Percentiles rank a stretch among this genome's conserved stretches.
These are phyloP conservation scores for Furcifer pardalis DNA, from an alignment of 2,797 vertebrate species.

Conservation along the genomic window DNA sequence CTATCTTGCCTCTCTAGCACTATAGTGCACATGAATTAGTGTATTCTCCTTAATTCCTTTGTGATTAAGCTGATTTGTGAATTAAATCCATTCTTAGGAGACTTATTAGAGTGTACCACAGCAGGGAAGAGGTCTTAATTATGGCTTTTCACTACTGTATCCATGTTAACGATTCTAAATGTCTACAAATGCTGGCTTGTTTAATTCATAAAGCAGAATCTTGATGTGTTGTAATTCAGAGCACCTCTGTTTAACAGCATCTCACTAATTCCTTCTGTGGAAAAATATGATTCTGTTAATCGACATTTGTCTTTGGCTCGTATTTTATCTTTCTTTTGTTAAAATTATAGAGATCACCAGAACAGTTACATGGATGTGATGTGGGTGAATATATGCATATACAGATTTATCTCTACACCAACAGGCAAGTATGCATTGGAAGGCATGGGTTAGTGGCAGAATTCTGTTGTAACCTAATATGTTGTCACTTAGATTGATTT, in stretches of 20 bases:
- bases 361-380: conserved; percentile 46
- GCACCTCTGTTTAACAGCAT: conserved; percentile 43
- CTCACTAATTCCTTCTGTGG: conserved; percentile 51
- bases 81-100: conserved; percentile 65
- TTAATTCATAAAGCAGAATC: conserved; percentile 57
- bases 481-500: neutral
- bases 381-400: no score
- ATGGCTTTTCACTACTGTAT: conserved; percentile 57
- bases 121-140: conserved; percentile 63
- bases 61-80: conserved; percentile 66
- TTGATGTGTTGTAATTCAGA: conserved; percentile 39
- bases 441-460: neutral
- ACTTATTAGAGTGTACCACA: conserved; percentile 65
- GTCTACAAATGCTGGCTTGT: conserved; percentile 59
- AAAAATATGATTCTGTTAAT: conserved; percentile 57
- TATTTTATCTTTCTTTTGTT: conserved; percentile 47
- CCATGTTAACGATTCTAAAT: conserved; percentile 58
- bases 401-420: no score
- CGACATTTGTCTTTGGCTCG: neutral
- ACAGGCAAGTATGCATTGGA: neutral
- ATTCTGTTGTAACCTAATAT: neutral
- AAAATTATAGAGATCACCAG: conserved; percentile 43
- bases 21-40: conserved; percentile 66
- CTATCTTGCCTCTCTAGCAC: conserved; percentile 53
- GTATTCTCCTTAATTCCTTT: conserved; percentile 66